Evolutionary conservation across 2,888 invertebrate species (phyloP), one percentile per base, ranked within the genome.

Genomic region (Boloria euphrosyne): DNA sequence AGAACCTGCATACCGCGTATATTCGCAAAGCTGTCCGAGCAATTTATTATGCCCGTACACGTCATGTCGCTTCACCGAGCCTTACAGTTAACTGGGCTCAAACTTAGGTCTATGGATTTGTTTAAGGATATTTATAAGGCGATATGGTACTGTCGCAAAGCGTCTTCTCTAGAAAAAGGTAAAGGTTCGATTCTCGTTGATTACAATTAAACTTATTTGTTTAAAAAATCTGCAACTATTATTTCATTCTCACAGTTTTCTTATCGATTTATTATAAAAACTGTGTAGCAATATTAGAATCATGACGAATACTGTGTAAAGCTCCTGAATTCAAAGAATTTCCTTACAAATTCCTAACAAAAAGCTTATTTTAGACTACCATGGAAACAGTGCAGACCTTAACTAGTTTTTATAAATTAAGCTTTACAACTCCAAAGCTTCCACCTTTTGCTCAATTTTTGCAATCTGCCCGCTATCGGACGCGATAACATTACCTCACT

Each of bases 11-110:
- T 52, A 44, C 64, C 51, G n/a, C 52, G 54, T 46, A 31, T 38
- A 38, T 10, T 38, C 50, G 13, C 57, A 27, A 6, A 43, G 49
- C 62, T 75, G 75, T 74, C 72, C 67, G 57, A 52, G 62, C 74
- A 71, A 75, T 75, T 75, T 75, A 75, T 71, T 73, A 74, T 62
- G 71, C 72, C 67, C 70, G 74, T 75, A 74, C 55, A 65, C 65
- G 65, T 70, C 67, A 57, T 66, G 70, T 68, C 60, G 70, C 65
- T 44, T 55, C 61, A 62, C 50, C 51, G 51, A 27, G 53, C 55
- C 62, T 22, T 53, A 53, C 62, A 66, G 61, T 50, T 57, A 62
- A 38, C 57, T 58, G 57, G 22, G 38, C 63, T 50, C 27, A 31
- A 47, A 55, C 55, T 43, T 38, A 38, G 43, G 4, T 6, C 7